phyloP scores from a whole-genome alignment of 1,140 invertebrate species.

The Leptonema lineaticorne region DNA sequence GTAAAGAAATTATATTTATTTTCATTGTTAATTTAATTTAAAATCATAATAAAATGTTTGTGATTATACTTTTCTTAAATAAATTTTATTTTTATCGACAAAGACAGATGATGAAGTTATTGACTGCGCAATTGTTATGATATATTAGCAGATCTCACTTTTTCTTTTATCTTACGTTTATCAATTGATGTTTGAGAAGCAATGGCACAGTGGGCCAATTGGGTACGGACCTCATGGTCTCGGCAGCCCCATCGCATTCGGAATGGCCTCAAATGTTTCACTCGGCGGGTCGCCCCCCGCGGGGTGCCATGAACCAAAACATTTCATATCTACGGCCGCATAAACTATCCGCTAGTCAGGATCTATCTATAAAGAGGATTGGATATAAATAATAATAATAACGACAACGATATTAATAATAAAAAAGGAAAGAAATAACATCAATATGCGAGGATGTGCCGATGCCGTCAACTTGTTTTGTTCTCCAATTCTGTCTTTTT shows the following conservation, averaged over 20 bases:
- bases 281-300: conserved; percentile 34
- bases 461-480: conserved; percentile 15
- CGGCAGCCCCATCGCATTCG: conserved; percentile 29
- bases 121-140: too few relatives aligned
- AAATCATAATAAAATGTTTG: too few relatives aligned
- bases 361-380: conserved; percentile 31
- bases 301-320: conserved; percentile 35
- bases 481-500: conserved; percentile 20
- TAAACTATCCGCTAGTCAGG: conserved; percentile 38
- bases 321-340: conserved; percentile 35
- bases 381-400: conserved; percentile 30
- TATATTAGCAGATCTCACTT: too few relatives aligned
- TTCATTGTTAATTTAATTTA: too few relatives aligned
- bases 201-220: conserved; percentile 13
- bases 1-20: too few relatives aligned
- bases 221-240: conserved; percentile 12
- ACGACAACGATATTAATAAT: neutral
- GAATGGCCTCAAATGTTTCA: conserved; percentile 36
- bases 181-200: conserved; percentile 10
- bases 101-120: too few relatives aligned
- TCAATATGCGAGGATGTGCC: conserved; percentile 27
- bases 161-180: neutral
- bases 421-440: conserved; percentile 31
- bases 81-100: too few relatives aligned
- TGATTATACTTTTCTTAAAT: too few relatives aligned